Evolutionary conservation across 2,113 vertebrate species (phyloP), one percentile per base, ranked within the genome.

Genomic region (Hippoglossus stenolepis): DNA sequence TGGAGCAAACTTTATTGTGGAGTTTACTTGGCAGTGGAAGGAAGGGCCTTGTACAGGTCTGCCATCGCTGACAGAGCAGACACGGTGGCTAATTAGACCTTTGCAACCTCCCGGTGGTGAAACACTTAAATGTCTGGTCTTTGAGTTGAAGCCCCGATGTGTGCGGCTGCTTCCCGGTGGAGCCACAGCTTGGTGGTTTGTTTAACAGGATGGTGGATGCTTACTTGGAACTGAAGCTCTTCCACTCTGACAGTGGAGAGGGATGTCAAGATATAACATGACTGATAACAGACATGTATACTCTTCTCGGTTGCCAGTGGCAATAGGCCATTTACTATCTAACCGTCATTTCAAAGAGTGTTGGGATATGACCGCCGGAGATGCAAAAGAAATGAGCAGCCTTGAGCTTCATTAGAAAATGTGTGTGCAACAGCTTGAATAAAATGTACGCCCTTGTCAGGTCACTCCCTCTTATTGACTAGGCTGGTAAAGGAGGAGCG

Each of bases 51-150:
- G 90, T 87, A 74, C 77, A 74, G 82, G 84, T 87, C 85, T 85
- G 83, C 82, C 85, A 58, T n/a, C 58, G 65, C 86, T 86, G 87
- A 80, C 82, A 7, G 82, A 75, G 75, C 47, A 57, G 26, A 68
- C 74, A 87, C 75, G 57, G 80, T 40, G 43, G 82, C 77, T 92
- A 92, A 92, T 92, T 88, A 90, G 91, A 90, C 80, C 86, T 84
- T 84, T 83, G 82, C 76, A 85, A 84, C 89, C 85, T 85, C 78
- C 86, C 75, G 79, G 73, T 75, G 82, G 79, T 87, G 61, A 83
- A 92, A 85, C 86, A 71, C 79, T 91, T 88, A 85, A 76, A 86
- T 75, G 85, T 82, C 49, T 74, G 60, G 40, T 82, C 81, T 83
- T 78, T 82, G 73, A 83, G 86, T 68, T 79, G 73, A 83, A 87